These are phyloP conservation scores for Luperina testacea DNA, from an alignment of 2,888 invertebrate genomes.

Conservation along the genomic window DNA sequence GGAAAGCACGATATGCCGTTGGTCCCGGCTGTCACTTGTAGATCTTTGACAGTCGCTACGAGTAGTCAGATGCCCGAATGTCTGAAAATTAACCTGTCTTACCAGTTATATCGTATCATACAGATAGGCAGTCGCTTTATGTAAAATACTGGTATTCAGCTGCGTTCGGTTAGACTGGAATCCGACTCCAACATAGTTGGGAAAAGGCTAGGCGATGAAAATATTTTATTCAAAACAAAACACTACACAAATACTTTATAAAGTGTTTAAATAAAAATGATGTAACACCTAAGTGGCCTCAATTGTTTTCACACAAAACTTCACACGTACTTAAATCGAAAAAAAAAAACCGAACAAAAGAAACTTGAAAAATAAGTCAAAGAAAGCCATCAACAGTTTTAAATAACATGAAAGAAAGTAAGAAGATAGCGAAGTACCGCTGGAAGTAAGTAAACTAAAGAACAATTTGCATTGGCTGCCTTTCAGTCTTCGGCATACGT, in stretches of 20 bases:
- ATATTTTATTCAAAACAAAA: background rate
- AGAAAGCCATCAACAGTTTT: conserved; percentile 60
- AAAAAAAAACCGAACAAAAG: conserved; percentile 41
- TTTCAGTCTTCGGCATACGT: conserved; percentile 76
- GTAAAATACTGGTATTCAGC: background rate
- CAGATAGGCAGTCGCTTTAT: background rate
- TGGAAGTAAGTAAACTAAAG: conserved; percentile 77
- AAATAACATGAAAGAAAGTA: conserved; percentile 64
- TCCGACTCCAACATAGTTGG: background rate
- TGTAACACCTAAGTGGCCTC: background rate
- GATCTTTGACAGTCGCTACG: background rate
- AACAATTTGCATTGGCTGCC: conserved; percentile 80
- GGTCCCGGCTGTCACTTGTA: background rate
- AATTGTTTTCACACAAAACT: conserved; percentile 34
- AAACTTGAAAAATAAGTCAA: conserved; percentile 44
- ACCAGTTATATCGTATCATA: background rate
- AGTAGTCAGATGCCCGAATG: background rate
- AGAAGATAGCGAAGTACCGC: conserved; percentile 56
- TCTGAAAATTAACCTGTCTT: background rate
- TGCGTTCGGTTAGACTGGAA: background rate
- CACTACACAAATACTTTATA: too few relatives aligned
- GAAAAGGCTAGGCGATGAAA: background rate
- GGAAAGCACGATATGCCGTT: background rate
- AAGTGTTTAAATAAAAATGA: background rate
- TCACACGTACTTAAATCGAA: conserved; percentile 20